These are phyloP conservation scores for Lepilemur ruficaudatus DNA, from an alignment of 2,797 vertebrate genomes.

Conservation along the genomic window DNA sequence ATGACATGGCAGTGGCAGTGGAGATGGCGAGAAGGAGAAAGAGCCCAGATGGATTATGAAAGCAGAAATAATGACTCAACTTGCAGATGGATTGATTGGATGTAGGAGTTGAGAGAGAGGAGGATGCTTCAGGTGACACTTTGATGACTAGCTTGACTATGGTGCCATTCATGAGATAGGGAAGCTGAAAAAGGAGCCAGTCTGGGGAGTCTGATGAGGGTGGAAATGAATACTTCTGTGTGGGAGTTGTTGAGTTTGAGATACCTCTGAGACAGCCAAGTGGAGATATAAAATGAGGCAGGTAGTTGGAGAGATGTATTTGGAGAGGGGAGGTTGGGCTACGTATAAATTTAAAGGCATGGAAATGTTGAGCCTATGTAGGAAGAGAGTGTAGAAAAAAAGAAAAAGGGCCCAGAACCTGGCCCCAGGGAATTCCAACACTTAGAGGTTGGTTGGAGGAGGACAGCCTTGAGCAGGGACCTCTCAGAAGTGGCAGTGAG, in stretches of 20 bases:
- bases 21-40: neutral
- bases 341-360: neutral
- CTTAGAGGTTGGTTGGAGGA: neutral
- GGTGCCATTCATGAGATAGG: neutral
- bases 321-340: neutral
- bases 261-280: neutral
- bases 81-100: neutral
- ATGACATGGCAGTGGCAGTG: neutral
- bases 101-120: neutral
- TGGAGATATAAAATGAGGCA: neutral
- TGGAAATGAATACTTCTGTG: neutral
- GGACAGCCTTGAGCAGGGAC: neutral
- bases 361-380: neutral
- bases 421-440: neutral
- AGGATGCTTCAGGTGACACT: neutral
- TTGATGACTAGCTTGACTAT: neutral
- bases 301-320: neutral
- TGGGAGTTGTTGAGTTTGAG: neutral
- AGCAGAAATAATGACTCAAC: neutral
- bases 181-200: neutral
- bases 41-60: neutral
- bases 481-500: neutral
- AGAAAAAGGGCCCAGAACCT: neutral
- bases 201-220: neutral
- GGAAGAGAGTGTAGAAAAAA: neutral